Evolutionary conservation across 2,797 vertebrate genomes (phyloP).

Genomic region (Phoxinus dragarum): DNA sequence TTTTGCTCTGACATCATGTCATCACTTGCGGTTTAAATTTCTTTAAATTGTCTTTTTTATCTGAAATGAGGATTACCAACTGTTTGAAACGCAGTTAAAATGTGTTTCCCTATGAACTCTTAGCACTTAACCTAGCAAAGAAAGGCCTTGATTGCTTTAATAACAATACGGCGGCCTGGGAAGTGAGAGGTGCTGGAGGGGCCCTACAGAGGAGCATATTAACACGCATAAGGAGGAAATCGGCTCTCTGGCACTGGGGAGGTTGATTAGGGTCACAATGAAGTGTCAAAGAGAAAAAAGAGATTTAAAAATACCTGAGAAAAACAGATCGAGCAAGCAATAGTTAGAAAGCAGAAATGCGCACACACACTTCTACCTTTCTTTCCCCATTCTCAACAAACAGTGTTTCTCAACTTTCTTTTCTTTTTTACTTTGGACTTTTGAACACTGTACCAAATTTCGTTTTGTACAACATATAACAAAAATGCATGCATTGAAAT

Average conservation of each 20-base stretch:
- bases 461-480: no score
- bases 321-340: conserved; percentile 15
- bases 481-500: no score
- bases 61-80: conserved; percentile 53
- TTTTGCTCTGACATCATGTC: neutral
- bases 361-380: no score
- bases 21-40: conserved; percentile 43
- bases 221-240: conserved; percentile 69
- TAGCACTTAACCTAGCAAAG: conserved; percentile 75
- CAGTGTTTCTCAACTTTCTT: no score
- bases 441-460: no score
- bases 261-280: conserved; percentile 72
- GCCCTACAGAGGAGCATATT: conserved; percentile 53
- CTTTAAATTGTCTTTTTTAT: conserved; percentile 59
- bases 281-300: conserved; percentile 67
- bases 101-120: conserved; percentile 74
- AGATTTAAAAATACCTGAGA: conserved; percentile 73
- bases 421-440: no score
- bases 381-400: no score
- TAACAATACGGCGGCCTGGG: conserved; percentile 75
- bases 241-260: conserved; percentile 42
- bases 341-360: conserved; percentile 22
- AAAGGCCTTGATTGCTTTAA: conserved; percentile 83
- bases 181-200: conserved; percentile 69
- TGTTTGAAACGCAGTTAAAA: conserved; percentile 71